Evolutionary conservation across 2,113 vertebrate species (phyloP), one percentile per base, ranked within the genome.

Genomic region (Odocoileus hemionus): DNA sequence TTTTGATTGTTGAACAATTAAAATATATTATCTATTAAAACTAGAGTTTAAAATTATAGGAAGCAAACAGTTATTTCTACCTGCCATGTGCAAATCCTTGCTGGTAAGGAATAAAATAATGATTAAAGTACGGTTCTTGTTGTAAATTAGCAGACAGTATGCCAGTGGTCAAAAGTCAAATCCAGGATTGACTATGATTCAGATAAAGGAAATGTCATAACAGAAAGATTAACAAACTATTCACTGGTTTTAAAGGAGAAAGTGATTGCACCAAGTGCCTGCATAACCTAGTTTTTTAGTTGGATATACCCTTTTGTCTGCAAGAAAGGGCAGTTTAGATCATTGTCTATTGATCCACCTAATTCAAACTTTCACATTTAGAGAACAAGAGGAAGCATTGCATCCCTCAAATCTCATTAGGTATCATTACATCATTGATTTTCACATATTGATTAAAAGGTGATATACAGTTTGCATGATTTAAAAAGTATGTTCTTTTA

Each of bases 351-450:
- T 88, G 95, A 98, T 94, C 85, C 36, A 6, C 74, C 26, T 43
- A 97, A 97, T 83, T 97, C 85, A 96, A 52, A 97, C 76, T 90
- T 97, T 61, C 70, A 88, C 94, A 96, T 92, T 97, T 82, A 85
- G 90, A 96, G 78, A 94, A 82, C 84, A 78, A 91, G 43, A 85
- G 95, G 80, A 97, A 85, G 83, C 61, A 95, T 92, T 36, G 55
- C 74, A 95, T 90, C 45, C 52, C 58, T 97, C 84, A 96, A 95
- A 97, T 97, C 89, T 96, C 92, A 92, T 97, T 97, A 95, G 57
- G 39, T 39, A 94, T 98, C 47, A 76, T 89, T 80, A 88, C 61
- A 45, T 89, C 43, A 96, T 94, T 96, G 93, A 97, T 97, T 96
- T 97, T 85, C 28, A 97, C 79, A 92, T 94, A 97, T 96, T 86